Evolutionary conservation across 2,113 vertebrate species (phyloP), one percentile per base, ranked within the genome.

Genomic region (Miniopterus natalensis): DNA sequence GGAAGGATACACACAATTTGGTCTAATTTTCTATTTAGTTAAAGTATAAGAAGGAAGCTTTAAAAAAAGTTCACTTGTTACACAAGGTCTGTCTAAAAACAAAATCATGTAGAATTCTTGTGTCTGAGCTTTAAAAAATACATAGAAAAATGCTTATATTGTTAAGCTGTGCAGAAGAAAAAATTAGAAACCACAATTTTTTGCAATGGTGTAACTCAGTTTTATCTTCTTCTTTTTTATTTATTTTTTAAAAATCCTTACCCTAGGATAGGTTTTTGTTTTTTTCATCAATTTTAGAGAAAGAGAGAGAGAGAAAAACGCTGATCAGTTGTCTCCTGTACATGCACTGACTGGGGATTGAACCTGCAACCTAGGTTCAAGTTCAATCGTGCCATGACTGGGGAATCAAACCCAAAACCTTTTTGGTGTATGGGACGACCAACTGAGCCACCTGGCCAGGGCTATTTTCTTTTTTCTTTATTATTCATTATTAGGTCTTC

Each of bases 71-170:
- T 80, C 68, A 29, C 9, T 57, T 61, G 8, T 90, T 74, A 74
- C 1, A 77, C 1, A 73, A 95, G 51, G 12, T 23, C 65, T 66
- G 8, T 55, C 20, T 94, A 42, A 83, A 96, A 88, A 40, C 31
- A 75, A 89, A 89, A 71, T 47, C 40, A 59, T 70, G 29, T 10
- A 91, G 55, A 89, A 55, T 88, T 57, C 21, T 14, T 77, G n/a
- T 40, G 93, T 78, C 15, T 68, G 55, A 78, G 9, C 14, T 55
- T 88, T 83, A 45, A 66, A 83, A 96, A 87, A 85, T 68, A 49
- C 5, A 81, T 0, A 77, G 65, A 75, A 90, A 88, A 51, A 71
- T 93, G 53, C 40, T 83, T 79, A 45, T 31, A 42, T 14, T 66
- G 68, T 47, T 84, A 84, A 63, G 10, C 18, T 57, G 13, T 40